These are phyloP conservation scores for Monopterus albus DNA, from an alignment of 2,113 vertebrate genomes.

Conservation along the genomic window DNA sequence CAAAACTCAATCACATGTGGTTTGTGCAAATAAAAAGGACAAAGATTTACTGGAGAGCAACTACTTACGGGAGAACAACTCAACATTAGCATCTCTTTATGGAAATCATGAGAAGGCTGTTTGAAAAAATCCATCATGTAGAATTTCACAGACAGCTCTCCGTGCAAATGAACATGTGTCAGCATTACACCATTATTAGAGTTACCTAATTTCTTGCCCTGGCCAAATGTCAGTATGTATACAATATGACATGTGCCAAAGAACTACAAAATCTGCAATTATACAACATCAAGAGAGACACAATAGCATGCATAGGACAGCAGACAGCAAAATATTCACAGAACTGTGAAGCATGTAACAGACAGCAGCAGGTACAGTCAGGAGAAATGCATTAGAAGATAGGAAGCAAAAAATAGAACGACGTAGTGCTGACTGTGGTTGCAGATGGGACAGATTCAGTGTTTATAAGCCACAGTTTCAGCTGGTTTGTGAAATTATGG, in stretches of 20 bases:
- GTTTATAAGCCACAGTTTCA: neutral
- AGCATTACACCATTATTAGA: too few species aligned
- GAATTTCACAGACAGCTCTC: neutral
- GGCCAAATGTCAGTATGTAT: neutral
- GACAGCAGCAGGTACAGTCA: neutral
- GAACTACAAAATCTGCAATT: neutral
- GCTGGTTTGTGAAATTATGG: neutral
- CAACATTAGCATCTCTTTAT: too few species aligned
- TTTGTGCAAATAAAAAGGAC: too few species aligned
- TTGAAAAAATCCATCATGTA: too few species aligned
- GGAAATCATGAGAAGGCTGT: neutral
- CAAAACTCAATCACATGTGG: too few species aligned
- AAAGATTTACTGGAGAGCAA: neutral
- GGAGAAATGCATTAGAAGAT: neutral
- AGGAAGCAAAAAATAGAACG: neutral
- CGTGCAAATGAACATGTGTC: neutral
- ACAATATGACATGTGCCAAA: neutral
- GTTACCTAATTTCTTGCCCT: neutral
- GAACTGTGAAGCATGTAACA: neutral
- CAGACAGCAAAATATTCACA: too few species aligned
- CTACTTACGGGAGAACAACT: too few species aligned
- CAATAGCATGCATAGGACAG: too few species aligned
- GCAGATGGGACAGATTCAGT: neutral
- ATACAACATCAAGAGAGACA: neutral
- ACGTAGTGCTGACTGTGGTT: too few species aligned